Conservation (phyloP, 2,113 vertebrate genomes). For the Leptobrachium ailaonicum region DNA sequence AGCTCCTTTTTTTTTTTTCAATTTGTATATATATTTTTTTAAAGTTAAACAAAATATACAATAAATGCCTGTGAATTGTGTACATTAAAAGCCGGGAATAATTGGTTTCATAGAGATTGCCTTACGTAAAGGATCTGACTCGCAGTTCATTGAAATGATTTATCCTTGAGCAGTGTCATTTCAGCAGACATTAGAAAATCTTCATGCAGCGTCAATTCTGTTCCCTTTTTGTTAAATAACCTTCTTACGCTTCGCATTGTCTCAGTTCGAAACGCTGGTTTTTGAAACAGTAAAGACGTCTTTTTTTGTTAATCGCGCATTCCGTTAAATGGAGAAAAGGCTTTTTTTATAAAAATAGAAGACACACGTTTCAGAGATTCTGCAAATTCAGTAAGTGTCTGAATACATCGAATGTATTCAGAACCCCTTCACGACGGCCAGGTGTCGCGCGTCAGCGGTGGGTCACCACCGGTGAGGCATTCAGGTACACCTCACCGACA, state of each 20-base stretch:
- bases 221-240: conserved; percentile 11
- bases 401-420: background rate
- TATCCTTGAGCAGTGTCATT: conserved; percentile 24
- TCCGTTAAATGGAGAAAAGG: background rate
- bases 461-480: too few species aligned
- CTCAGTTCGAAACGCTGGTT: conserved; percentile 13
- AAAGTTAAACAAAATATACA: background rate
- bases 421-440: too few species aligned
- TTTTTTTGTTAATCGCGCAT: conserved; percentile 18
- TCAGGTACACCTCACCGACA: too few species aligned
- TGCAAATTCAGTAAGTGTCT: background rate
- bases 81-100: conserved; percentile 43
- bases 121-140: conserved; percentile 40
- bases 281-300: background rate
- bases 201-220: conserved; percentile 21
- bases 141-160: conserved; percentile 42
- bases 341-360: background rate
- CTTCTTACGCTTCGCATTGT: conserved; percentile 3
- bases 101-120: conserved; percentile 45
- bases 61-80: conserved; percentile 38
- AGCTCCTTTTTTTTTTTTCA: conserved; percentile 4
- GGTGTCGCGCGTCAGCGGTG: too few species aligned
- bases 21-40: background rate
- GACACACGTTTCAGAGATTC: background rate
- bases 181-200: conserved; percentile 33